phyloP scores from a whole-genome alignment of 2,888 invertebrate genomes.

The Agrypnus murinus region DNA sequence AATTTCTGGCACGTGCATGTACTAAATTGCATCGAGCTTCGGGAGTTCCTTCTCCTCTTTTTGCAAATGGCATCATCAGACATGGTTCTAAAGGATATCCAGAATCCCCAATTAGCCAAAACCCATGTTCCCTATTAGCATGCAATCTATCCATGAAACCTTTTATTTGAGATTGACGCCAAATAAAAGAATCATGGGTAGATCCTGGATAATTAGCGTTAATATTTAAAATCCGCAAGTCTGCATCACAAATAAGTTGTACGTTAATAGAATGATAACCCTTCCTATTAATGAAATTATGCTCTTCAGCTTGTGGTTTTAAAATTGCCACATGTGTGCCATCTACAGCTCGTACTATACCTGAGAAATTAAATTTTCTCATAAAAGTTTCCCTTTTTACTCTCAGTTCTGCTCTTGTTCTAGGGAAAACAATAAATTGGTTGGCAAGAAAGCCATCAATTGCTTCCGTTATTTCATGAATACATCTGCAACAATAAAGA shows the following conservation, averaged over 20 bases:
- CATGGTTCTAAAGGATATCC: constrained; percentile 49
- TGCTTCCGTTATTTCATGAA: too few species aligned
- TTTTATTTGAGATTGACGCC: constrained; percentile 17
- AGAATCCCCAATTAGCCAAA: constrained; percentile 47
- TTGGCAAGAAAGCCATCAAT: too few species aligned
- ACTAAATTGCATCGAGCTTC: constrained; percentile 38
- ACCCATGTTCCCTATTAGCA: constrained; percentile 19
- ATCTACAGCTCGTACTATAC: too few species aligned
- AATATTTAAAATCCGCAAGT: constrained; percentile 19
- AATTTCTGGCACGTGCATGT: constrained; percentile 37
- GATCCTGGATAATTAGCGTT: constrained; percentile 16
- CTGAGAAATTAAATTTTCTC: too few species aligned
- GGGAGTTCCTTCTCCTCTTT: constrained; percentile 36
- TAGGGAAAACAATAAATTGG: too few species aligned
- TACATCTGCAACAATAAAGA: too few species aligned
- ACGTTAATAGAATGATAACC: constrained; percentile 4
- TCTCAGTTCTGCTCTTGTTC: too few species aligned
- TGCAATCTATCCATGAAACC: not conserved
- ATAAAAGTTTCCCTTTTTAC: too few species aligned
- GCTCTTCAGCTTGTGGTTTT: too few species aligned
- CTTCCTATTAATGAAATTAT: too few species aligned
- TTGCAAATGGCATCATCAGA: constrained; percentile 44
- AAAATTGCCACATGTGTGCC: too few species aligned
- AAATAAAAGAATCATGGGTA: constrained; percentile 22
- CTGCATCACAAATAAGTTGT: constrained; percentile 19